A percentile compares a stretch with the other conserved stretches of the same genome.
Evolutionary conservation across 2,888 invertebrate species (phyloP).

Genomic region (Laspeyria flexula): DNA sequence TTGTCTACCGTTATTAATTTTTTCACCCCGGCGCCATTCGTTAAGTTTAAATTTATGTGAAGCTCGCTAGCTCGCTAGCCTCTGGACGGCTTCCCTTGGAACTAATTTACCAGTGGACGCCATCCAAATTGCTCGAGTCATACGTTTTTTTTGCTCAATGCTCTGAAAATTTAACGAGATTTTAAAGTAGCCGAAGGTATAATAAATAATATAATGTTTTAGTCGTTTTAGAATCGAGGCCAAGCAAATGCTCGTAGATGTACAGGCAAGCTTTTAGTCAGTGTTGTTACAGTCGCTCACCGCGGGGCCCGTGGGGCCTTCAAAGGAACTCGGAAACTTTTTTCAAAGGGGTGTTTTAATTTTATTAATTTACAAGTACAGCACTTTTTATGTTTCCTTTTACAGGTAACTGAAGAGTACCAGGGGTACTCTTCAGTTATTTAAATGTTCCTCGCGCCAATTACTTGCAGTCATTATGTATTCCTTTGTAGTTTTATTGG

Average conservation of each 20-base stretch:
- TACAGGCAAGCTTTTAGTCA: conserved; percentile 5
- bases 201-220: conserved; percentile 4
- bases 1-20: conserved; percentile 29
- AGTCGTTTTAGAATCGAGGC: neutral
- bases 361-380: conserved; percentile 24
- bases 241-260: conserved; percentile 1
- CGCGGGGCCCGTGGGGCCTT: neutral
- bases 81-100: conserved; percentile 2
- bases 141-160: conserved; percentile 12
- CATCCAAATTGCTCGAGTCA: conserved; percentile 18
- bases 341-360: conserved; percentile 28
- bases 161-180: conserved; percentile 11
- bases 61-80: conserved; percentile 15
- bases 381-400: conserved; percentile 6
- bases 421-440: too few species aligned
- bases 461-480: neutral
- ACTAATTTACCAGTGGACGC: conserved; percentile 22
- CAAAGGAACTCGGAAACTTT: conserved; percentile 10
- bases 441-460: conserved; percentile 6
- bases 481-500: conserved; percentile 1
- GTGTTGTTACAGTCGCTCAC: neutral
- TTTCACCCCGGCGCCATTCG: conserved; percentile 16
- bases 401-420: neutral
- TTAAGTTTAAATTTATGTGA: conserved; percentile 36
- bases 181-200: conserved; percentile 1